Evolutionary conservation across 2,797 vertebrate genomes (phyloP).

Genomic region (Brachyalestes nurse): DNA sequence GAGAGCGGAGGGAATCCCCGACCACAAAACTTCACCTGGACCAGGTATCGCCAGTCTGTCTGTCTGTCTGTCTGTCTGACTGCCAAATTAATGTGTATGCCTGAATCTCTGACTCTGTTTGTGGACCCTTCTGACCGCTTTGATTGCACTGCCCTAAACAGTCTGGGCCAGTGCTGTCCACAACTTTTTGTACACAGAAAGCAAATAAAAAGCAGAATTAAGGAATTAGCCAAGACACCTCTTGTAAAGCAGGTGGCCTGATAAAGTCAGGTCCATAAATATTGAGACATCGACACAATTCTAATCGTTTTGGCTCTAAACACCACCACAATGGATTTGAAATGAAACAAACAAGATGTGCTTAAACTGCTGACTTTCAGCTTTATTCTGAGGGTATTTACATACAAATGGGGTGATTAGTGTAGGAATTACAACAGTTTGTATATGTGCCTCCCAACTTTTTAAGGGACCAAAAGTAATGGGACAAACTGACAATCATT

Average conservation of each 20-base stretch:
- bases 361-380: too few relatives aligned
- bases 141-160: background rate
- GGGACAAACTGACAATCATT: too few relatives aligned
- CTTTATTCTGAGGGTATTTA: too few relatives aligned
- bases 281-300: too few relatives aligned
- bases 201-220: background rate
- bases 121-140: background rate
- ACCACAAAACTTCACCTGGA: constrained; percentile 76
- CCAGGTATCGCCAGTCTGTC: constrained; percentile 62
- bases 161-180: background rate
- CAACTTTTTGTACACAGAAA: background rate
- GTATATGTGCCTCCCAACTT: too few relatives aligned
- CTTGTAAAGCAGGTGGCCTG: too few relatives aligned
- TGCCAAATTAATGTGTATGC: background rate
- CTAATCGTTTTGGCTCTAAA: too few relatives aligned
- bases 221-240: background rate
- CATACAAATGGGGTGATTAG: too few relatives aligned
- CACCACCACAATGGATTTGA: too few relatives aligned
- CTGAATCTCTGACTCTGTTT: background rate
- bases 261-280: too few relatives aligned
- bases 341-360: too few relatives aligned
- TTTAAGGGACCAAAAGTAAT: too few relatives aligned
- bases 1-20: constrained; percentile 67
- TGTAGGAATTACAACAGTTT: background rate
- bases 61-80: background rate